phyloP scores from a whole-genome alignment of 2,113 vertebrate species.

The Sceloporus undulatus region DNA sequence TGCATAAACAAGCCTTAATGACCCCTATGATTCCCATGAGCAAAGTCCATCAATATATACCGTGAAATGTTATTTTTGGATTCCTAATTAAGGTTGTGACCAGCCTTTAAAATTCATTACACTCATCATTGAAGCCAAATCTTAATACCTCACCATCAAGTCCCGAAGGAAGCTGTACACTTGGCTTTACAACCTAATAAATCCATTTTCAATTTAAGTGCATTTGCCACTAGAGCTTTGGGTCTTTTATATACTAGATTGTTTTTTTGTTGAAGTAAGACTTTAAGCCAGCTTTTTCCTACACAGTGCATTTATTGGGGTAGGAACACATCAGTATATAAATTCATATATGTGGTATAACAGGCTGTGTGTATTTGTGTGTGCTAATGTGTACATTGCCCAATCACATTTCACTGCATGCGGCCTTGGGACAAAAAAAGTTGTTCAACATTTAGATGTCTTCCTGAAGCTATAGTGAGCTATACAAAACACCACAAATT shows the following conservation, averaged over 20 bases:
- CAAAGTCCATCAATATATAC: constrained; percentile 40
- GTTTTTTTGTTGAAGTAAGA: constrained; percentile 46
- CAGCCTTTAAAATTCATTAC: constrained; percentile 60
- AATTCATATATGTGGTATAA: not conserved
- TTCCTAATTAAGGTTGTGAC: constrained; percentile 57
- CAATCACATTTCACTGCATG: not conserved
- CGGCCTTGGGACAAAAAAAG: not conserved
- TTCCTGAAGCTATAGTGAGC: not conserved
- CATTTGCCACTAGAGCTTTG: constrained; percentile 30
- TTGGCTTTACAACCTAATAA: constrained; percentile 62
- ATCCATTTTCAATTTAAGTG: constrained; percentile 70
- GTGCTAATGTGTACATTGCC: not conserved
- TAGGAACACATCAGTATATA: not conserved
- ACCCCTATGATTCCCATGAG: constrained; percentile 28
- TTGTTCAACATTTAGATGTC: not conserved
- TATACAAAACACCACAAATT: not conserved
- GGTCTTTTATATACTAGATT: constrained; percentile 37
- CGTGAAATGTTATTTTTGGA: constrained; percentile 22
- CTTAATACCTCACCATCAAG: constrained; percentile 46
- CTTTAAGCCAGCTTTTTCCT: constrained; percentile 34
- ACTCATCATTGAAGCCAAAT: constrained; percentile 56
- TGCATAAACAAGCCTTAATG: constrained; percentile 39
- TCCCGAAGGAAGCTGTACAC: constrained; percentile 35
- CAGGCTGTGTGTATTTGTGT: not conserved
- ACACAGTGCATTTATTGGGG: accelerated